Base-by-base conservation (phyloP, 2,797 vertebrate genomes). In the Sitta carolinensis region DNA sequence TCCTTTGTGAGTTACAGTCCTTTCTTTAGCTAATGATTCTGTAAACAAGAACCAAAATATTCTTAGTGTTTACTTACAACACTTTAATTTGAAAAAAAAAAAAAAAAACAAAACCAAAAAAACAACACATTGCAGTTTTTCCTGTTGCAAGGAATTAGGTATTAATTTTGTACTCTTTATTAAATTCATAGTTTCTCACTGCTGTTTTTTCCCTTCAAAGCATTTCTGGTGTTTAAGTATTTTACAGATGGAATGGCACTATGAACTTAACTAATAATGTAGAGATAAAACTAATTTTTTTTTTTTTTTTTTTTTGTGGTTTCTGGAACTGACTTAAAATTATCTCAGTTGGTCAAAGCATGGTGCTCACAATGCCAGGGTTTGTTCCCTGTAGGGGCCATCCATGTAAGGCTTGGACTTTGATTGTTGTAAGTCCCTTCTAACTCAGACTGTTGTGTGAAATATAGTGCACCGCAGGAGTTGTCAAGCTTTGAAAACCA, bases 41-140 rank as follows among this genome's bases (percentile, higher is more conserved):
- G 92, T 96, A 96, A 88, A 93, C 94, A 96, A 84, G 86, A 87
- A 13, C 5, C 75, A 89, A 84, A 95, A 86, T 54, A 90, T 75
- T 77, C 78, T 50, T 68, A 81, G 91, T 97, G 96, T 97, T 98
- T 97, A 95, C 97, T 97, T 97, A 96, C 94, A 97, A 76, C 84
- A 90, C 94, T 97, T 98, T 97, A 86, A 96, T 97, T 97, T 97
- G 19, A 97, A 22, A 97, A 97, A 96, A 96, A 96, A 36, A n/a
- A n/a, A n/a, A n/a, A n/a, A n/a, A n/a, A n/a, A n/a, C n/a, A n/a
- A n/a, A 36, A 36, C 36, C 36, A n/a, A n/a, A n/a, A n/a, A n/a
- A n/a, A n/a, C 36, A 36, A 92, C 74, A 79, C 48, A 48, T 51
- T 92, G 69, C 62, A 34, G 13, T 91, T 93, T 91, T 88, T 78